These are phyloP conservation scores for Drosophila ananassae DNA, from an alignment of 1,140 invertebrate species.

Conservation along the genomic window DNA sequence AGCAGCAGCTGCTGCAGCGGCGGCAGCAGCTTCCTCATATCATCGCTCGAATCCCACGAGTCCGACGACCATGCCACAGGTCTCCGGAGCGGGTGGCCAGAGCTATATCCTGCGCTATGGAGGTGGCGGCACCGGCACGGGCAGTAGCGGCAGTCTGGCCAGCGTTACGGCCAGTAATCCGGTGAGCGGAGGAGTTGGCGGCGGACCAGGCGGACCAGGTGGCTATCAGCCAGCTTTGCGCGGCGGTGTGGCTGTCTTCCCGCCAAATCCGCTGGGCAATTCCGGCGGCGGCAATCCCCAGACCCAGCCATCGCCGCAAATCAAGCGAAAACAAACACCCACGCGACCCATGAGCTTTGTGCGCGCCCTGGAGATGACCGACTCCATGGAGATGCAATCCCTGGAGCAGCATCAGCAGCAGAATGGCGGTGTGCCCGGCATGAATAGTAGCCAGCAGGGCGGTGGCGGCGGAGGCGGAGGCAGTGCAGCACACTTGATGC, in stretches of 20 bases:
- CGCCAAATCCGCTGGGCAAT: constrained; percentile 85
- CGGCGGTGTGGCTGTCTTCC: constrained; percentile 89
- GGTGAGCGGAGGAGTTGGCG: background rate
- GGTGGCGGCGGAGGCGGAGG: constrained; percentile 3
- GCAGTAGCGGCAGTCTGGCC: constrained; percentile 68
- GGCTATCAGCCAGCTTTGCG: constrained; percentile 87
- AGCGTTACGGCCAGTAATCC: constrained; percentile 53
- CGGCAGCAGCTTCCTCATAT: constrained; percentile 84
- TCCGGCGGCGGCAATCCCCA: constrained; percentile 43
- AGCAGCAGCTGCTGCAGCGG: constrained; percentile 81
- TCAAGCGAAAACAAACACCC: constrained; percentile 86
- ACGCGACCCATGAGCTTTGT: constrained; percentile 96
- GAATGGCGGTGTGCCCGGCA: constrained; percentile 60
- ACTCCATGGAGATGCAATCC: constrained; percentile 90
- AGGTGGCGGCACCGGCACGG: constrained; percentile 37
- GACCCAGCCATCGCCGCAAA: constrained; percentile 87
- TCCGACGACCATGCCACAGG: constrained; percentile 87
- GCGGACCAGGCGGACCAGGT: constrained; percentile 20
- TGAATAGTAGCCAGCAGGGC: constrained; percentile 55
- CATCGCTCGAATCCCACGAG: constrained; percentile 91
- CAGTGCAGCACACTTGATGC: constrained; percentile 19
- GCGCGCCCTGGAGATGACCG: constrained; percentile 94
- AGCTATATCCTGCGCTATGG: constrained; percentile 75
- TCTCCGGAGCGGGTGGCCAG: constrained; percentile 61
- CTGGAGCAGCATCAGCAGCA: constrained; percentile 71